A percentile compares a stretch with the other conserved stretches of the same genome.
phyloP scores from a whole-genome alignment of 2,113 vertebrate genomes.

The Miniopterus natalensis region DNA sequence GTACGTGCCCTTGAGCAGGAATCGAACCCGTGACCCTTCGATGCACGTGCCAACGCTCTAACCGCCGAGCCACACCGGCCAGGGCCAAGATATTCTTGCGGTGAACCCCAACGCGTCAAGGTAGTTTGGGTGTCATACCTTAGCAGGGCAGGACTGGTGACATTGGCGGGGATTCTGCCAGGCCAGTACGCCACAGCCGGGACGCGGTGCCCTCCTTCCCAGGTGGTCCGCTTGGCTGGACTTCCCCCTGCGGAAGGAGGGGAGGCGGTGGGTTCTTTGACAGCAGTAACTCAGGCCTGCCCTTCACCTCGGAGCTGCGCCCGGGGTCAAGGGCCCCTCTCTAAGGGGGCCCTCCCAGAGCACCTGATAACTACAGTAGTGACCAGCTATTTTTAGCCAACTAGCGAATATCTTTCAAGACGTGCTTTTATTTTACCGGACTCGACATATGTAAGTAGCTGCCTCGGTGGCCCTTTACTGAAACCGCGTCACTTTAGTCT shows the following conservation, averaged over 20 bases:
- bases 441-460: background rate
- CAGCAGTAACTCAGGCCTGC: rapidly evolving
- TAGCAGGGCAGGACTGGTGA: constrained; percentile 90
- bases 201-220: constrained; percentile 97
- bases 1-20: no score
- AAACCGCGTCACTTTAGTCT: background rate
- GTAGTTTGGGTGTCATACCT: constrained; percentile 87
- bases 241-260: constrained; percentile 91
- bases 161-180: constrained; percentile 88
- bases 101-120: background rate
- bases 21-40: no score
- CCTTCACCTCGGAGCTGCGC: rapidly evolving
- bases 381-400: background rate
- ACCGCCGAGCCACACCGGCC: no score
- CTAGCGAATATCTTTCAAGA: background rate
- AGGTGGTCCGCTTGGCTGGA: constrained; percentile 95
- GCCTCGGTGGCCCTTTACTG: background rate
- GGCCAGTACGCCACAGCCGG: constrained; percentile 95
- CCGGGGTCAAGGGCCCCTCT: background rate
- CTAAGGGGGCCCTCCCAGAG: background rate
- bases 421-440: background rate
- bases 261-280: rapidly evolving
- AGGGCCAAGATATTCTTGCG: no score
- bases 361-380: background rate
- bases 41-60: no score